These are phyloP conservation scores for Mixornis gularis DNA, from an alignment of 2,113 vertebrate species.

Conservation along the genomic window DNA sequence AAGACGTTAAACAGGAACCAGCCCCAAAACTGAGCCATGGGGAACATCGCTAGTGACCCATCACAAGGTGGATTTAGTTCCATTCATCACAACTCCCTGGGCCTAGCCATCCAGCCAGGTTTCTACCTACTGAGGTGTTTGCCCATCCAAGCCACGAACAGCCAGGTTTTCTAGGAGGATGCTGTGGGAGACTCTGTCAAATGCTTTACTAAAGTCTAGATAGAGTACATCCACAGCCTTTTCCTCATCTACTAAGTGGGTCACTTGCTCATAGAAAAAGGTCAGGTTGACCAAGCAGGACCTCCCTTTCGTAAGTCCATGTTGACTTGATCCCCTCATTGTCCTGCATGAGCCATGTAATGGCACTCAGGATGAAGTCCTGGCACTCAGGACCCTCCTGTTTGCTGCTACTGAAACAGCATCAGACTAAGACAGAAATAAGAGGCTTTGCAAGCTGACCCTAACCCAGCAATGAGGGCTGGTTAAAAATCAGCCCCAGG, in stretches of 20 bases:
- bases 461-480: neutral
- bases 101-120: neutral
- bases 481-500: neutral
- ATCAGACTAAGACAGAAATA: neutral
- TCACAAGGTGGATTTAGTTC: neutral
- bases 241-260: neutral
- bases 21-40: neutral
- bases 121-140: neutral
- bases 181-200: neutral
- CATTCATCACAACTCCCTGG: fast-evolving
- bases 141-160: neutral
- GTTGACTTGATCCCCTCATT: neutral
- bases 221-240: neutral
- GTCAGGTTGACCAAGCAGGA: neutral
- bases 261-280: neutral
- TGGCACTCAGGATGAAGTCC: neutral
- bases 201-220: neutral
- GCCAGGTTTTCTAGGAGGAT: neutral
- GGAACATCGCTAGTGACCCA: neutral
- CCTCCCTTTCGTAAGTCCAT: fast-evolving
- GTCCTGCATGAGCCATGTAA: neutral
- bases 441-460: neutral
- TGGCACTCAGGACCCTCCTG: neutral
- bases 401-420: neutral
- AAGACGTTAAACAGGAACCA: neutral